Base-by-base conservation (phyloP, 2,797 vertebrate species). In the Notolabrus celidotus region DNA sequence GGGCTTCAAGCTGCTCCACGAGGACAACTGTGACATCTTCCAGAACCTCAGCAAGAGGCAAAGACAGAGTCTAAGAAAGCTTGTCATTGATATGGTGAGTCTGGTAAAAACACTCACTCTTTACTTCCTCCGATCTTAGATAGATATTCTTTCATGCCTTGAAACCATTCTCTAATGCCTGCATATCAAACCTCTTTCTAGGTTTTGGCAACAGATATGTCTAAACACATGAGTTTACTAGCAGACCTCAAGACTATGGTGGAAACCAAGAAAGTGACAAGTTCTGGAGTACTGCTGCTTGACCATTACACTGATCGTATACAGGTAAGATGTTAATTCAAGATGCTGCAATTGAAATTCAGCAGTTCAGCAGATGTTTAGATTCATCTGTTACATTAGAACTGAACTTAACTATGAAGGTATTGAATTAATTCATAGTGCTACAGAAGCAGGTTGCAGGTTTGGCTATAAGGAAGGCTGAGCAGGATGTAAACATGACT, bases 141-240 rank as follows among this genome's bases (percentile, higher is more conserved):
- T n/a, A n/a, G n/a, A n/a, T n/a, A n/a, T 14, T 33, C 4, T 7
- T 3, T 68, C 10, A 15, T 12, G 14, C 39, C 20, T 4, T 15
- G 14, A 10, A 2, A 11, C 2, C 16, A 10, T 33, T 49, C 2
- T 20, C 22, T 55, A 41, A 75, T 61, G 34, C 4, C 38, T 43
- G 54, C 6, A 25, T 43, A 7, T 45, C 16, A 4, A 16, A 25
- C 47, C 29, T 33, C 15, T 55, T 49, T 38, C 9, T 73, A 98
- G 97, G 97, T 98, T 78, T 93, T 98, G 92, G 97, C 97, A 29
- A 98, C 97, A 1, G 97, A 98, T 79, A 98, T 98, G 97, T 98
- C 97, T 51, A 98, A 98, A 92, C 97, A 98, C 90, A 98, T 98
- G 97, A 96, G 94, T 83, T 94, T 98, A 82, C 85, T 98, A 88